A percentile compares a stretch with the other conserved stretches of the same genome.
Evolutionary conservation across 2,113 vertebrate species (phyloP).

Genomic region (Fulica atra): DNA sequence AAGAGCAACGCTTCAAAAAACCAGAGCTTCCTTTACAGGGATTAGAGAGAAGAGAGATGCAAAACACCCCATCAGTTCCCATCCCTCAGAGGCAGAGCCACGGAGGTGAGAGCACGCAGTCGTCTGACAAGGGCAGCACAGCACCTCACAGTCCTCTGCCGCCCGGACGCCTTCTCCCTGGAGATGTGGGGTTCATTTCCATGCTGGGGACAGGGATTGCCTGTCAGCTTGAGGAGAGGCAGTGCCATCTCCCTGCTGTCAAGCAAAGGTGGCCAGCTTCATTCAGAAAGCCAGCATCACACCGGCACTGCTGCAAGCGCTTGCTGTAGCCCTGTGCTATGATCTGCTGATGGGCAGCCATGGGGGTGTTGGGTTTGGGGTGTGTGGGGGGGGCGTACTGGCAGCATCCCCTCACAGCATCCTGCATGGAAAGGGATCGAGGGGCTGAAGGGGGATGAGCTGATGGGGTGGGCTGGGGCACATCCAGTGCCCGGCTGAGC

Average conservation of each 20-base stretch:
- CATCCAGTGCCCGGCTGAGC: background rate
- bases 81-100: background rate
- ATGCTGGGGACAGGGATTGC: accelerated
- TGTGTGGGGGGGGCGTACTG: accelerated
- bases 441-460: background rate
- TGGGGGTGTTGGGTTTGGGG: accelerated
- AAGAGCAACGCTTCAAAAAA: background rate
- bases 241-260: accelerated
- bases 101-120: accelerated
- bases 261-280: background rate
- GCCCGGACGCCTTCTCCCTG: background rate
- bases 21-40: background rate
- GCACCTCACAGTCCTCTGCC: accelerated
- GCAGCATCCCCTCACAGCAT: background rate
- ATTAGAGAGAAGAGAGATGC: background rate
- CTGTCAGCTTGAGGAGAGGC: background rate
- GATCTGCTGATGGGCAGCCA: accelerated
- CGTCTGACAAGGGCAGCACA: background rate
- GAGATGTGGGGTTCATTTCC: background rate
- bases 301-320: accelerated
- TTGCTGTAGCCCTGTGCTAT: accelerated
- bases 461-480: background rate
- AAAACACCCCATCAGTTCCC: background rate
- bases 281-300: background rate
- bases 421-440: background rate